These are phyloP conservation scores for Chaetorhynchus papuensis DNA, from an alignment of 2,113 vertebrate species.

Conservation along the genomic window DNA sequence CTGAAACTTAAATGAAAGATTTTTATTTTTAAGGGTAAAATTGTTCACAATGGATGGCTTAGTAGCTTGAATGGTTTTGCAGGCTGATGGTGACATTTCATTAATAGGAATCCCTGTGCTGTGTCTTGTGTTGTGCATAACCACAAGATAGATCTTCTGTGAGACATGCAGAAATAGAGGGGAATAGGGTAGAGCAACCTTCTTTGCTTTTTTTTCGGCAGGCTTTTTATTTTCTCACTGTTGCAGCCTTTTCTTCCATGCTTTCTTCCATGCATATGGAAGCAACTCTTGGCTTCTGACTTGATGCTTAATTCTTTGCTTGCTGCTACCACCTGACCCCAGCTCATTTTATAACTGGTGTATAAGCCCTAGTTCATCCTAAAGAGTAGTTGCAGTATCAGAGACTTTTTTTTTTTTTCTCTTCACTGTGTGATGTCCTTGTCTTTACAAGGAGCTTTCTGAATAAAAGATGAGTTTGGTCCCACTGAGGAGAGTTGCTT, in stretches of 20 bases:
- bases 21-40: neutral
- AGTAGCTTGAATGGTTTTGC: neutral
- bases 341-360: neutral
- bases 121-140: neutral
- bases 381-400: neutral
- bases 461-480: conserved; percentile 19
- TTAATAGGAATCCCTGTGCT: neutral
- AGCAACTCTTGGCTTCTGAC: neutral
- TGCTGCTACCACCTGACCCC: neutral
- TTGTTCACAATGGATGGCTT: neutral
- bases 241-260: neutral
- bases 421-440: neutral
- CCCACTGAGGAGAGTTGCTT: neutral
- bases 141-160: neutral
- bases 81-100: neutral
- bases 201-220: neutral
- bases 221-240: neutral
- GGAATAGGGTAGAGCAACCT: neutral
- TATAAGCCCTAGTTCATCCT: neutral
- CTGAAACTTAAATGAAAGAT: neutral
- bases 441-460: neutral
- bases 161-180: neutral
- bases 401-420: neutral
- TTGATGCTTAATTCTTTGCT: neutral
- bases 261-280: neutral